Percentiles rank a stretch among this genome's conserved stretches.
phyloP scores from a whole-genome alignment of 2,113 vertebrate species.

The Haliaeetus leucogaster region DNA sequence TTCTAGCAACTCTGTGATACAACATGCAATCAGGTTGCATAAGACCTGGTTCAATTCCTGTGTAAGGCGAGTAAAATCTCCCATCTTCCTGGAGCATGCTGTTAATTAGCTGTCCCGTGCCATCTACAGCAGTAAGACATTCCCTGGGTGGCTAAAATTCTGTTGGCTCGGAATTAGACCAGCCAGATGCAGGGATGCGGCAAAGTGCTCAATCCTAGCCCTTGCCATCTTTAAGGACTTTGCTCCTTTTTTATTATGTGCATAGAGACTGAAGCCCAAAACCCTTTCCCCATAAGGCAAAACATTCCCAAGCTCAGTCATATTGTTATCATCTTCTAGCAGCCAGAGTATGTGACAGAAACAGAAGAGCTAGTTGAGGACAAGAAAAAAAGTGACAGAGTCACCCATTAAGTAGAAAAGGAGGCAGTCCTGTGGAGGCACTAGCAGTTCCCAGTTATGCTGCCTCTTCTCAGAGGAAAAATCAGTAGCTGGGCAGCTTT shows the following conservation, averaged over 20 bases:
- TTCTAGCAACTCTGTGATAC: not conserved
- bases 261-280: not conserved
- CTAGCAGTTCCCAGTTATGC: not conserved
- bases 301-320: not conserved
- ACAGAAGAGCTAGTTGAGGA: not conserved
- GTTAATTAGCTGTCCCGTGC: not conserved
- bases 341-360: not conserved
- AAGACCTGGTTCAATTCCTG: not conserved
- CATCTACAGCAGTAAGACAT: not conserved
- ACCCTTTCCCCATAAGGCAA: not conserved
- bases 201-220: not conserved
- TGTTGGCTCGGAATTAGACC: not conserved
- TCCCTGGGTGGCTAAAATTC: not conserved
- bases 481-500: not conserved
- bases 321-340: not conserved
- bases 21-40: not conserved
- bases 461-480: not conserved
- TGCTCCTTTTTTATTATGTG: not conserved
- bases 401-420: not conserved
- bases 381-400: not conserved
- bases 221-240: not conserved
- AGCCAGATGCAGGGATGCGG: fast-evolving
- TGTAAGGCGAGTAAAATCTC: fast-evolving
- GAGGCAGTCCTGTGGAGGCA: not conserved
- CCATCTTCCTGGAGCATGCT: not conserved